phyloP scores from a whole-genome alignment of 2,797 vertebrate genomes.

The Sternarchorhynchus goeldii region DNA sequence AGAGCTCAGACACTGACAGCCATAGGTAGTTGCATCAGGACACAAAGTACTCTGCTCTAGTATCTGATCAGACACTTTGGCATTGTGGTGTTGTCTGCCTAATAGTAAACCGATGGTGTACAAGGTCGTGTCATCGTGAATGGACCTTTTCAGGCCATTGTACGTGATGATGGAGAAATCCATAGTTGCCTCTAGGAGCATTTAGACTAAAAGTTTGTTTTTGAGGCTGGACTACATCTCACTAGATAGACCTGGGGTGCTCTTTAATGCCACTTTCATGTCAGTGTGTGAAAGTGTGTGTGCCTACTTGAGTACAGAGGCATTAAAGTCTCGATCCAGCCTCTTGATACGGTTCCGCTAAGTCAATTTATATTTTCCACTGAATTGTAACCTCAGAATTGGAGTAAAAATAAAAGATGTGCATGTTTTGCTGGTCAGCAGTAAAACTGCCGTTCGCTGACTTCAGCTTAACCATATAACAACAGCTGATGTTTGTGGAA shows the following conservation, averaged over 20 bases:
- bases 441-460: background rate
- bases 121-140: background rate
- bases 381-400: background rate
- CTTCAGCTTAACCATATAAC: background rate
- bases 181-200: background rate
- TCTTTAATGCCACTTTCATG: too few relatives aligned
- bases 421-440: background rate
- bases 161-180: background rate
- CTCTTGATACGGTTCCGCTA: background rate
- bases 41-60: background rate
- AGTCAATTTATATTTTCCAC: background rate
- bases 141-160: background rate
- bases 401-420: background rate
- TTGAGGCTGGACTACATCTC: background rate
- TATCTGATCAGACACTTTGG: background rate
- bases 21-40: background rate
- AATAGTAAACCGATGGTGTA: background rate
- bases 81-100: background rate
- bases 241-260: background rate
- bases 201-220: background rate
- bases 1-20: background rate
- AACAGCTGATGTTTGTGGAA: conserved; percentile 9
- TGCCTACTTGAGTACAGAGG: background rate
- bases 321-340: background rate
- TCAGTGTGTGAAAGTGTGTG: background rate